Base-by-base conservation (phyloP, 2,797 vertebrate species). In the Threskiornis aethiopicus region DNA sequence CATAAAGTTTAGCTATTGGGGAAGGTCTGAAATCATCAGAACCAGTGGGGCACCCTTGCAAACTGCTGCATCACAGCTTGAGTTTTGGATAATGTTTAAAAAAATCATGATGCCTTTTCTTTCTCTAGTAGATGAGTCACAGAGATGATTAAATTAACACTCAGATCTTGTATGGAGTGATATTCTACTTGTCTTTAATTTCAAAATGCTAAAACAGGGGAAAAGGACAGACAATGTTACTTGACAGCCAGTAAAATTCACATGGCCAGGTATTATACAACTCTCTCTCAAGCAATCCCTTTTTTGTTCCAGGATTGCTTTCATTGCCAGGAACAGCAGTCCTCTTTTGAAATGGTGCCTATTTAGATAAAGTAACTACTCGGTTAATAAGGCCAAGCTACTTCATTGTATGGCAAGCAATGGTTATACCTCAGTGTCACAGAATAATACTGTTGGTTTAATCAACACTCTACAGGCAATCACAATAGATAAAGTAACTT, bases 1-100 rank as follows among this genome's bases (percentile, higher is more conserved):
- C 92, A 90, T 88, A 80, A 95, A 94, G 83, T 80, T 79, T 73
- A 95, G 89, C 55, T 87, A 86, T 94, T 51, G 72, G 81, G 55
- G 78, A 96, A 92, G 51, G 64, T 65, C 64, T 86, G 93, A 96
- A 95, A 84, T 90, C 87, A 83, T 90, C 81, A 62, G 90, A 94
- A 94, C 15, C 80, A 82, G 49, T 64, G 90, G 71, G 37, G 47
- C 51, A 69, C 66, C 78, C 81, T 87, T 75, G 64, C 85, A 90
- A 83, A 61, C 80, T 76, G 64, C 85, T 62, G 69, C 90, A 86
- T 94, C 96, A 59, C 95, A 85, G 84, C 94, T 87, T 89, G 93
- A 90, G 64, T 84, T 94, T 82, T 91, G 90, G 91, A 94, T 82
- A 69, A 65, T 29, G 57, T 59, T 92, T 90, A 7, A 79, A 93